phyloP scores from a whole-genome alignment of 2,113 vertebrate species.

The Oryzias woworae region DNA sequence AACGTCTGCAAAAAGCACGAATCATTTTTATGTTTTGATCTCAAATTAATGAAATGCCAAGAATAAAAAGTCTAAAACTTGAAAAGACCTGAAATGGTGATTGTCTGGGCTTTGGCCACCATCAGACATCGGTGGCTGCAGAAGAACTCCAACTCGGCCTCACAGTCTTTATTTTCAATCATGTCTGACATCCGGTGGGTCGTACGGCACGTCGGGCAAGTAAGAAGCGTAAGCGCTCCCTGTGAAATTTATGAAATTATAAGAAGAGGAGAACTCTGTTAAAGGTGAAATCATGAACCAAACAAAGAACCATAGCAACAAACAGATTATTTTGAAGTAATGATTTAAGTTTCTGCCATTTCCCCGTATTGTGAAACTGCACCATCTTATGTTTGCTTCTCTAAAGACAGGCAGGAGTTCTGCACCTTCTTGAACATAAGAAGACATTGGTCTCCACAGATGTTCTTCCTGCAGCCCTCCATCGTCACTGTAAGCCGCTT shows the following conservation, averaged over 20 bases:
- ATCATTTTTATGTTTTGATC: neutral
- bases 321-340: no score
- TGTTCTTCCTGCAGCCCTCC: conserved; percentile 4
- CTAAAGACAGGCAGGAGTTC: neutral
- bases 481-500: neutral
- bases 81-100: conserved; percentile 11
- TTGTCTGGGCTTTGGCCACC: conserved; percentile 18
- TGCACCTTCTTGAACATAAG: conserved; percentile 46
- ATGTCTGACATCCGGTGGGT: conserved; percentile 52
- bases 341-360: no score
- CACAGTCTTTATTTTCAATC: conserved; percentile 16
- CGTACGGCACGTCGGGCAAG: conserved; percentile 40
- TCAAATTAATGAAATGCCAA: no score
- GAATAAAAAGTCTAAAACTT: neutral
- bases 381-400: neutral
- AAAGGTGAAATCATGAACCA: no score
- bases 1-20: conserved; percentile 11
- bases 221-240: neutral
- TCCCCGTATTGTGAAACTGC: no score
- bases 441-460: conserved; percentile 49
- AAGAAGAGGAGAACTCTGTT: no score
- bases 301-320: no score
- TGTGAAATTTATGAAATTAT: conserved; percentile 2
- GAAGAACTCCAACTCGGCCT: conserved; percentile 45
- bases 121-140: conserved; percentile 57